phyloP scores from a whole-genome alignment of 2,888 invertebrate genomes.

The Nasonia oneida region DNA sequence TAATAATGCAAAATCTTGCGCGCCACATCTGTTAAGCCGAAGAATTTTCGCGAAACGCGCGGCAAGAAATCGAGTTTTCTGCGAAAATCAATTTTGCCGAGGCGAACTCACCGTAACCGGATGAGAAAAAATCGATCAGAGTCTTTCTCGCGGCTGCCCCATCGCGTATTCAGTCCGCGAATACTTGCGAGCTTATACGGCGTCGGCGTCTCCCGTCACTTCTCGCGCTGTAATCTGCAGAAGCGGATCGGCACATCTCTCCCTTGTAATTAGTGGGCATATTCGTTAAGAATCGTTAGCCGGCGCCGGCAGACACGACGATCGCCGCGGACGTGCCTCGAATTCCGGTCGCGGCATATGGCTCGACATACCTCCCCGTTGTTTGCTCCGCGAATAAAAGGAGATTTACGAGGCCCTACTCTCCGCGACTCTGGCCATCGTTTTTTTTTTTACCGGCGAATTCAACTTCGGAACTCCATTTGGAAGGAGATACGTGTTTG shows the following conservation, averaged over 20 bases:
- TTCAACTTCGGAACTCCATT: slow-evolving; percentile 34
- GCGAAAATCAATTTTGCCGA: not conserved
- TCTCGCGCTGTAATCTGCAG: slow-evolving; percentile 1
- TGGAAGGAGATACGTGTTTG: not conserved
- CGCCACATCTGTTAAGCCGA: not conserved
- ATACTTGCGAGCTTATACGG: not conserved
- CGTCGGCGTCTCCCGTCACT: not conserved
- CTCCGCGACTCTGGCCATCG: not conserved
- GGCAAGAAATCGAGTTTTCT: not conserved
- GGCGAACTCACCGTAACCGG: not conserved
- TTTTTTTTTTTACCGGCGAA: not conserved
- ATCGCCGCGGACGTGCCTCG: slow-evolving; percentile 40
- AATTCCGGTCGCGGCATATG: slow-evolving; percentile 36
- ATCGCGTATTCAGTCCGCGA: slow-evolving; percentile 4
- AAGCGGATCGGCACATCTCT: not conserved
- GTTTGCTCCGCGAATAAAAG: slow-evolving; percentile 43
- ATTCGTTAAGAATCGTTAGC: slow-evolving; percentile 56
- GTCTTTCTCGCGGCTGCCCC: not conserved
- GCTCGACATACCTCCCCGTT: too few species aligned
- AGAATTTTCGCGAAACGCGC: not conserved
- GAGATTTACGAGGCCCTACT: slow-evolving; percentile 41
- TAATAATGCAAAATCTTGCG: not conserved
- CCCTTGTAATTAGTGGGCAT: slow-evolving; percentile 51
- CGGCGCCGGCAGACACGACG: not conserved
- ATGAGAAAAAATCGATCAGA: not conserved